Percentiles rank a stretch among this genome's conserved stretches.
Evolutionary conservation across 2,113 vertebrate genomes (phyloP).

Genomic region (Edolisoma coerulescens): DNA sequence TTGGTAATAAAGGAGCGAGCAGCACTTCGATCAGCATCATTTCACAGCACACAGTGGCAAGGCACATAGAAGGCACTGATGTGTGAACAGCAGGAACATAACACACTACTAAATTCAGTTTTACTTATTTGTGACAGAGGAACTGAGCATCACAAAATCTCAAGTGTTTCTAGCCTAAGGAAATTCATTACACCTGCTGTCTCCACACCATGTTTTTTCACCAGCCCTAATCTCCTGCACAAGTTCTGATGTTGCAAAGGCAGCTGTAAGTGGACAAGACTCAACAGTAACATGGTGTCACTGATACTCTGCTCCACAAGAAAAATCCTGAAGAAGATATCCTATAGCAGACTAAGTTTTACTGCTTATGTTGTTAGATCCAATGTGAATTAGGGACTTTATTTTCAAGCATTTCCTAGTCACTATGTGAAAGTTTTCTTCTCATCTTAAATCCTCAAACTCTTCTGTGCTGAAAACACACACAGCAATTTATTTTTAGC

Average conservation of each 20-base stretch:
- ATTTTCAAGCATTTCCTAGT: background rate
- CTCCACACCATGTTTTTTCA: background rate
- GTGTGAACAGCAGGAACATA: background rate
- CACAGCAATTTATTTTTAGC: background rate
- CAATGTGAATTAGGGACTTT: background rate
- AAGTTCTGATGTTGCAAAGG: background rate
- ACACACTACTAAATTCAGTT: background rate
- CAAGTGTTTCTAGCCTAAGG: background rate
- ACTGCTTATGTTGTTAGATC: background rate
- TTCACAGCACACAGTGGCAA: background rate
- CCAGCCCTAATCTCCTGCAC: background rate
- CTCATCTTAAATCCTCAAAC: background rate
- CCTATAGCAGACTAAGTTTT: background rate
- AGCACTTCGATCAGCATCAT: background rate
- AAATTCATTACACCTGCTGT: background rate
- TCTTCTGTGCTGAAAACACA: background rate
- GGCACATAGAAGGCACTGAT: background rate
- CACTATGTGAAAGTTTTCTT: background rate
- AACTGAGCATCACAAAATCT: background rate
- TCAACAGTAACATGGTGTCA: background rate
- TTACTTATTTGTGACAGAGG: background rate
- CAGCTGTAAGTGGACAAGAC: background rate
- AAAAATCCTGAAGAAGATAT: background rate
- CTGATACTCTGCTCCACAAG: background rate
- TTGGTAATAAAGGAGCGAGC: background rate